A percentile compares a stretch with the other conserved stretches of the same genome.
Evolutionary conservation across 2,113 vertebrate species (phyloP).

Genomic region (Odocoileus virginianus): DNA sequence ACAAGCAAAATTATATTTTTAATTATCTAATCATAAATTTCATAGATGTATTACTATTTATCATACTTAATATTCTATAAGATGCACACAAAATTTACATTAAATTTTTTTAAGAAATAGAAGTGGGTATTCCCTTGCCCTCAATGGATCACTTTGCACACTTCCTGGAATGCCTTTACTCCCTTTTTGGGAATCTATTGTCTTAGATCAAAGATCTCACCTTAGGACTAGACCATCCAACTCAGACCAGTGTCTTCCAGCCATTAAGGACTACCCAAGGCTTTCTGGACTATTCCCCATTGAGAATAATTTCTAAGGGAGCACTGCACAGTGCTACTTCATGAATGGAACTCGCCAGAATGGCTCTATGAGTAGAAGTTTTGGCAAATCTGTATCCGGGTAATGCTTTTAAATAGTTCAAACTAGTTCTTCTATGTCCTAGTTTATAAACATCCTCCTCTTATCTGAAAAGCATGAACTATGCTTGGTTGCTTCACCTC

Average conservation of each 20-base stretch:
- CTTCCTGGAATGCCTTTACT: not conserved
- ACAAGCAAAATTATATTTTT: not conserved
- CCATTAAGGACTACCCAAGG: not conserved
- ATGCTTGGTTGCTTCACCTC: not conserved
- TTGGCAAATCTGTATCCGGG: not conserved
- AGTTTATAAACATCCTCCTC: not conserved
- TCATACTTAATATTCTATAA: not conserved
- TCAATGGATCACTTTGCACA: not conserved
- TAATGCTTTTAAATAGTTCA: not conserved
- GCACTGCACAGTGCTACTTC: not conserved
- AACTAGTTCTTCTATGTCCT: not conserved
- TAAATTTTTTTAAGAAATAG: not conserved
- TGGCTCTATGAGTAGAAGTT: not conserved
- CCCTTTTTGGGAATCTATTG: not conserved
- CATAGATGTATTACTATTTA: not conserved
- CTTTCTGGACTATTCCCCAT: not conserved
- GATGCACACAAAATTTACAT: not conserved
- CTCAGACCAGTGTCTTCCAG: not conserved
- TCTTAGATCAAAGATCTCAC: not conserved
- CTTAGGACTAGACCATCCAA: not conserved
- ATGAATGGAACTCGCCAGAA: not conserved
- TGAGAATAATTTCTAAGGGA: not conserved
- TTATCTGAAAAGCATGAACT: not conserved
- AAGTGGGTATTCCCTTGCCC: not conserved
- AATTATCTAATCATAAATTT: slow-evolving; percentile 8